Percentiles rank a stretch among this genome's conserved stretches.
Conservation (phyloP, 2,888 invertebrate genomes). For the Pelosia muscerda region DNA sequence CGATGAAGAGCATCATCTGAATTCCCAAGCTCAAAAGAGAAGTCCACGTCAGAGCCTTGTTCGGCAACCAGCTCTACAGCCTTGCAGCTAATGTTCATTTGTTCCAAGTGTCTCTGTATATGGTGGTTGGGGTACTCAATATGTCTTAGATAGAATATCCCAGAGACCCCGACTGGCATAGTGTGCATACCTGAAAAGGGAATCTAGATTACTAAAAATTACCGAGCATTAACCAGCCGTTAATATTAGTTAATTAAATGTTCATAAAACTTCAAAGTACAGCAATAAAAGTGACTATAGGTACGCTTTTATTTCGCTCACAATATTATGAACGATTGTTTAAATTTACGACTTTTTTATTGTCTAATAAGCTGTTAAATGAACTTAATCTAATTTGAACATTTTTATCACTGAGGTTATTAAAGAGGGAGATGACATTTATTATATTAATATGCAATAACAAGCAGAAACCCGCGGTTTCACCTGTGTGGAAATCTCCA, state of each 20-base stretch:
- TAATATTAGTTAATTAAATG: not conserved
- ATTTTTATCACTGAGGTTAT: not conserved
- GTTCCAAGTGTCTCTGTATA: no score
- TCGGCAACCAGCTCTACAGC: no score
- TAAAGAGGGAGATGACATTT: not conserved
- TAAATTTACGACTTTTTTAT: not conserved
- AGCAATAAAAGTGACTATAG: not conserved
- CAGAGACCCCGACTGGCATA: no score
- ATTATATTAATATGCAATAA: not conserved
- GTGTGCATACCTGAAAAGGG: no score
- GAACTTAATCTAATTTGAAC: not conserved
- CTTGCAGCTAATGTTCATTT: no score
- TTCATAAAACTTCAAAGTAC: not conserved
- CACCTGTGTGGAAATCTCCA: no score
- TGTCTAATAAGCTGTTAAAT: slow-evolving; percentile 1
- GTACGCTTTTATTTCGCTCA: not conserved
- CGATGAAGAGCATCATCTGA: no score
- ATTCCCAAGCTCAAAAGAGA: no score
- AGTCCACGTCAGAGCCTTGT: no score
- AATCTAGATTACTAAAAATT: not conserved
- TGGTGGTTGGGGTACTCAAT: no score
- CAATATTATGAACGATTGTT: not conserved
- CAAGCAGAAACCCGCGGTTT: not conserved
- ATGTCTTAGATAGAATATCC: no score
- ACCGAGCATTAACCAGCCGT: not conserved